Conservation (phyloP, 35 echinoderm and acorn worm species). For the Lytechinus variegatus region DNA sequence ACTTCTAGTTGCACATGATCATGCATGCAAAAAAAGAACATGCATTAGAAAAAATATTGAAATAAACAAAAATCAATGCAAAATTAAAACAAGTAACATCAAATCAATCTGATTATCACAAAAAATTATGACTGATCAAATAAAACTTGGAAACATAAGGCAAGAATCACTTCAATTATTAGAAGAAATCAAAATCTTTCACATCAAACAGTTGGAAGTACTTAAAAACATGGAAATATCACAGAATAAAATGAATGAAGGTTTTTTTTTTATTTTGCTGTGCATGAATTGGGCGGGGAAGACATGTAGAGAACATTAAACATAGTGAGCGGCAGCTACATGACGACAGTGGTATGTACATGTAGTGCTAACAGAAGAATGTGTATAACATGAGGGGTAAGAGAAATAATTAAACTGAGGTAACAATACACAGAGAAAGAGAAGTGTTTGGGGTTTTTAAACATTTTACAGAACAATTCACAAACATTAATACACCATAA, state of each 20-base stretch:
- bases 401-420: background rate
- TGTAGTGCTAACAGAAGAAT: background rate
- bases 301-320: background rate
- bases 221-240: background rate
- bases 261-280: background rate
- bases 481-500: background rate
- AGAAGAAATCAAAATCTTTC: background rate
- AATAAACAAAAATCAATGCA: background rate
- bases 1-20: background rate
- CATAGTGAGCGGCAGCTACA: background rate
- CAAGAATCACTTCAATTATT: background rate
- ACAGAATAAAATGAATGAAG: background rate
- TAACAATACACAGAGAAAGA: background rate
- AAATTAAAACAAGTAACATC: background rate
- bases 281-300: background rate
- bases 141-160: background rate
- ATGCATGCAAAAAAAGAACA: background rate
- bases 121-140: background rate
- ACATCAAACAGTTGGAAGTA: background rate
- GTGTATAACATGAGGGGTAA: background rate
- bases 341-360: background rate
- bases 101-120: background rate
- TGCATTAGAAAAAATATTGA: background rate
- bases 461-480: background rate
- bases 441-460: background rate